Evolutionary conservation across 2,888 invertebrate genomes (phyloP), one percentile per base, ranked within the genome.

Genomic region (Andrena camellia): DNA sequence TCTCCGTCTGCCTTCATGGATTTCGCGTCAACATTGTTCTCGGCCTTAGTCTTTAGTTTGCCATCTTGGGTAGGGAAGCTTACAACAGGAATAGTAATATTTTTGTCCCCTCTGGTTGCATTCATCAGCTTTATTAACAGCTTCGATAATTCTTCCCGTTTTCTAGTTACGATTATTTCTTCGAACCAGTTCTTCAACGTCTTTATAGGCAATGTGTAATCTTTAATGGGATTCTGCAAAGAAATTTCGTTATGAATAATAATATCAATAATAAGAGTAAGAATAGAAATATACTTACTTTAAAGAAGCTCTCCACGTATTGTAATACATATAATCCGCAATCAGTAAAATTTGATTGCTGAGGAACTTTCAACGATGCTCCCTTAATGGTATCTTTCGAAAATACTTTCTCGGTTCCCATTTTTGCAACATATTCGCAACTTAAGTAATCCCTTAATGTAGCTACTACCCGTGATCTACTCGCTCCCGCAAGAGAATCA

Each of bases 311-410:
- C 94, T 99, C 99, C 5, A 98, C 98, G 95, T 99, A 99, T 94
- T 99, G 99, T 73, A 99, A 95, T 79, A 99, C 95, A 94, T 97
- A 99, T 17, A 99, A 95, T 0, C 99, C 99, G 94, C 99, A 99
- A 94, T 99, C 99, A 57, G 97, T 98, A 93, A 97, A 98, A 95
- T 99, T 99, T 87, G 97, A 97, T 94, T 99, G 99, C 93, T 99
- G 99, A n/a, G 99, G 99, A 85, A 98, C 98, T 95, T 97, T 97
- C 0, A 98, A 98, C 91, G 96, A 97, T 86, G 97, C 96, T 5
- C 98, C 99, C 91, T 97, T 97, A 90, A 99, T 97, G 62, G 97
- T 97, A 89, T 97, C 96, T 93, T 97, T 98, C 86, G 96, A 97
- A 93, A 97, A 98, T 67, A 96, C 94, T 92, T 96, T 96, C 87